Base-by-base conservation (phyloP, 2,888 invertebrate genomes). In the Tiliacea aurago region DNA sequence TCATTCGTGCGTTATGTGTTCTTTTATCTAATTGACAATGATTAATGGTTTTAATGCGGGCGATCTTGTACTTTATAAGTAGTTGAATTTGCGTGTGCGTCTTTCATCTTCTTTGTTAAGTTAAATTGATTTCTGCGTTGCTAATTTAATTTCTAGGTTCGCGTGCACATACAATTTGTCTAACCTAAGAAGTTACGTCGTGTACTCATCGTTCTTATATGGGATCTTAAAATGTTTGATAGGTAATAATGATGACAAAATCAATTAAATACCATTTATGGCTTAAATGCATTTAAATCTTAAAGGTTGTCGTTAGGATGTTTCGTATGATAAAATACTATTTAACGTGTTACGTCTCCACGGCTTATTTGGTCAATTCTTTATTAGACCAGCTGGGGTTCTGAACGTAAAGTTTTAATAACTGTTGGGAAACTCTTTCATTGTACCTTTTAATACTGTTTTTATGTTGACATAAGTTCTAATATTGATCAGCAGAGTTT, bases 1-100 rank as follows among this genome's bases (percentile, higher is more conserved):
- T 51, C 41, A 78, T 72, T 85, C 76, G 82, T 85, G 85, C 85
- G 75, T 82, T 86, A 86, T 86, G 76, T 82, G 78, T 76, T 73
- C 76, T 69, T 70, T 83, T 83, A 78, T 84, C 61, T 78, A 76
- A 80, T 80, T 69, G 73, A 69, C 73, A 72, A 73, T 61, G 68
- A 76, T 78, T 85, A 86, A 85, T 85, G 76, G 64, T 71, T 41
- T 73, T 68, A 73, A 70, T 76, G 69, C 64, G 28, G 67, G 65
- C 11, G 11, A 76, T 78, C 68, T 71, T 80, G 37, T 81, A 64
- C 18, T 73, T 67, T 67, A 64, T 73, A 68, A 73, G 51, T 56
- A 58, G 56, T 47, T 53, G 47, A 1, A 65, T 51, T 43, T 70
- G 41, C 13, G 56, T 61, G 28, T 65, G 49, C 47, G 45, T 64